A percentile compares a stretch with the other conserved stretches of the same genome.
These are phyloP conservation scores for Gorsachius magnificus DNA, from an alignment of 2,797 vertebrate genomes.

Conservation along the genomic window DNA sequence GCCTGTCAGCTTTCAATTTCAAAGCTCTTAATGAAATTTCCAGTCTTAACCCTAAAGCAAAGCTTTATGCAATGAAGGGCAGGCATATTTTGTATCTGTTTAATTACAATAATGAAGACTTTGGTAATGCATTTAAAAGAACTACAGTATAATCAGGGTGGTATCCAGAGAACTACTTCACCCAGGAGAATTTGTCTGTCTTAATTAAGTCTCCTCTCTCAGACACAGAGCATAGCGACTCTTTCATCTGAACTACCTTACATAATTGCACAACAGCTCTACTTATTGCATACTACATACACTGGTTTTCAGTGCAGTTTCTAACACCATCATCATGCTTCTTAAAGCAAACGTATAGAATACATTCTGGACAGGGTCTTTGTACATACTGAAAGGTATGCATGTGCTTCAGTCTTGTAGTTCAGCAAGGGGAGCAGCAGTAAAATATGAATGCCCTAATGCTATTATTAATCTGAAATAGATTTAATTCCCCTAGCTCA, in stretches of 20 bases:
- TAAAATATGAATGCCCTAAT: not conserved
- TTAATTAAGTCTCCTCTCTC: conserved; percentile 48
- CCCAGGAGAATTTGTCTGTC: conserved; percentile 12
- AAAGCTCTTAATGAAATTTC: not conserved
- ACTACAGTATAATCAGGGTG: not conserved
- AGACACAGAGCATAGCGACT: not conserved
- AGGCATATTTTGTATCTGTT: not conserved
- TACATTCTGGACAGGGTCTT: not conserved
- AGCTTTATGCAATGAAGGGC: not conserved
- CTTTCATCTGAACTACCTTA: not conserved
- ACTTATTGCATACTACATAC: not conserved
- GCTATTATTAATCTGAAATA: not conserved
- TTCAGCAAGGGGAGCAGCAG: not conserved
- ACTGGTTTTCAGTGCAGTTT: not conserved
- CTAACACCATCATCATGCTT: not conserved
- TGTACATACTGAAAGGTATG: not conserved
- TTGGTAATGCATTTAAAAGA: conserved; percentile 23
- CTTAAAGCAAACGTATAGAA: not conserved
- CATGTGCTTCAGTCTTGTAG: not conserved
- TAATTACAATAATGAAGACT: conserved; percentile 44
- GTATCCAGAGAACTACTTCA: conserved; percentile 7
- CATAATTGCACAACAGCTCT: not conserved
- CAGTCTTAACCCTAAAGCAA: not conserved
- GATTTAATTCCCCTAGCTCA: not conserved
- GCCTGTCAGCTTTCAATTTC: not conserved